These are phyloP conservation scores for Balaeniceps rex DNA, from an alignment of 2,113 vertebrate species.

Conservation along the genomic window DNA sequence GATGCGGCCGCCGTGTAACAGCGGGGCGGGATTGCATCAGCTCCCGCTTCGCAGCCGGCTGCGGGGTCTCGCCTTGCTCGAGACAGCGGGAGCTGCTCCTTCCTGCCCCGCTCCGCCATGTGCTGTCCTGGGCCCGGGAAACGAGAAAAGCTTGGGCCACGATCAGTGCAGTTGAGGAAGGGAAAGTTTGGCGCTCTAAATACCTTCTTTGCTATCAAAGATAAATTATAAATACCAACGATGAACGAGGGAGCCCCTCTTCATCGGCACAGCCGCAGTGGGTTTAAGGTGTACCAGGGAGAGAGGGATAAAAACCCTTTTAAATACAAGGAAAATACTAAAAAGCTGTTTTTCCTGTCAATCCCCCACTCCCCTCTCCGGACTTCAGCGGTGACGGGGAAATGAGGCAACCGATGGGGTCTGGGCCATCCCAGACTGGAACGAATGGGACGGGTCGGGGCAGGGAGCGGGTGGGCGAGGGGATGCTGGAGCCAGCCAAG, in stretches of 20 bases:
- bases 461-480: not conserved
- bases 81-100: not conserved
- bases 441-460: not conserved
- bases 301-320: fast-evolving
- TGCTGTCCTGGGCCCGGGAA: not conserved
- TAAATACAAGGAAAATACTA: not conserved
- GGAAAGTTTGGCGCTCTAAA: too few species aligned
- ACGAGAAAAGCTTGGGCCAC: too few species aligned
- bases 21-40: not conserved
- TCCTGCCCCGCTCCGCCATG: fast-evolving
- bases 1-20: not conserved
- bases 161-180: fast-evolving
- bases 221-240: not conserved
- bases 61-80: not conserved
- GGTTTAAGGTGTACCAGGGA: not conserved
- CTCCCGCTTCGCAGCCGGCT: not conserved
- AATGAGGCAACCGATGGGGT: fast-evolving
- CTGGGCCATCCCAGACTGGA: not conserved
- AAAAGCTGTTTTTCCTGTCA: not conserved
- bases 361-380: not conserved
- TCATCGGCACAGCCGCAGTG: fast-evolving
- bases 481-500: not conserved
- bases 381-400: fast-evolving
- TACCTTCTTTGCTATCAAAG: not conserved
- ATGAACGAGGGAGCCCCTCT: too few species aligned